phyloP scores from a whole-genome alignment of 64 coral and sea anemone species.

The Actinia tenebrosa region DNA sequence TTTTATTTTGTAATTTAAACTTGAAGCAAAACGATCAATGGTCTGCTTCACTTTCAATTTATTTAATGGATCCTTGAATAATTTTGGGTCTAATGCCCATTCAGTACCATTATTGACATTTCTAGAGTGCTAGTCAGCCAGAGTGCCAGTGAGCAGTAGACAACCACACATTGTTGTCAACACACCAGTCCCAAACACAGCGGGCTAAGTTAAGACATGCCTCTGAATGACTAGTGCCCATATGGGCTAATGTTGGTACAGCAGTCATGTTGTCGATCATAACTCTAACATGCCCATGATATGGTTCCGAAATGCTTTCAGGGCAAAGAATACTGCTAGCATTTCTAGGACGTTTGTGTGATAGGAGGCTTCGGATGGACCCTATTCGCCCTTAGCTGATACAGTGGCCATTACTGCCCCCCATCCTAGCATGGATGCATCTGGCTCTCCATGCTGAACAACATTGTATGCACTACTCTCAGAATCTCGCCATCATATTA shows the following conservation, averaged over 20 bases:
- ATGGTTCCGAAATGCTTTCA: too few relatives aligned
- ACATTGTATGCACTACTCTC: not conserved
- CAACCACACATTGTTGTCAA: conserved; percentile 25
- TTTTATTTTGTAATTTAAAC: too few relatives aligned
- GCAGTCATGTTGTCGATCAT: conserved; percentile 4
- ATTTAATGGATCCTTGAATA: too few relatives aligned
- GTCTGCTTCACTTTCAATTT: too few relatives aligned
- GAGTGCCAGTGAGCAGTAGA: not conserved
- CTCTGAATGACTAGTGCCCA: conserved; percentile 40
- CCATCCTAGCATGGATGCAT: conserved; percentile 51
- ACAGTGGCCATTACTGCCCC: not conserved
- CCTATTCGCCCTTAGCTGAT: conserved; percentile 17
- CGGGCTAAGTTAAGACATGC: not conserved
- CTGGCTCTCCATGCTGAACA: conserved; percentile 22
- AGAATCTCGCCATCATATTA: conserved; percentile 33
- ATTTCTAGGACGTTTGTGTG: conserved; percentile 49
- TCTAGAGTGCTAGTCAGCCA: too few relatives aligned
- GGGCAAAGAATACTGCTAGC: conserved; percentile 24
- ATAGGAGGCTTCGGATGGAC: not conserved
- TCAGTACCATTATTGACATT: too few relatives aligned
- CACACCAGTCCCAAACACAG: conserved; percentile 33
- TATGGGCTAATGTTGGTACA: conserved; percentile 14
- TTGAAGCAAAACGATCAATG: too few relatives aligned
- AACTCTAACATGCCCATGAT: too few relatives aligned
- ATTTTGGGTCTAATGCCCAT: too few relatives aligned